Evolutionary conservation across 2,888 invertebrate species (phyloP), one percentile per base, ranked within the genome.

Genomic region (Chrysolina haemoptera): DNA sequence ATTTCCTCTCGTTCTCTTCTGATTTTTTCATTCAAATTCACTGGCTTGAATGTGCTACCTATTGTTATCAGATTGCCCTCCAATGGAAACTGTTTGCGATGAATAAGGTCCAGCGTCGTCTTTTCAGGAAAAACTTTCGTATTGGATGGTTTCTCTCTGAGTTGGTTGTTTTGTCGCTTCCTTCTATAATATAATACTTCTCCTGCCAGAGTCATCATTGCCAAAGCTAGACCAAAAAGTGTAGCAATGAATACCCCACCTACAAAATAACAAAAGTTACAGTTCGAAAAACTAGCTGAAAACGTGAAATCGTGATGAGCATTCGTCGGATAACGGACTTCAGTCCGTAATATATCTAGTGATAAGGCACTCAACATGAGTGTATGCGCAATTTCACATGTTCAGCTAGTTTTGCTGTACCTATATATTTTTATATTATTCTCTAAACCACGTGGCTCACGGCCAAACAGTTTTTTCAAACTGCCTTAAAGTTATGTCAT

Each of bases 161-260:
- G 59, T n/a, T 76, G 67, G 55, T 87, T 88, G 43, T 88, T 89
- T 73, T 87, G 89, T 67, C 89, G 89, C 80, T 91, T 91, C 0
- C 90, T 86, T 74, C 91, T 91, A 85, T 95, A 95, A 82, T 95
- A 96, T 73, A 95, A 89, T 0, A 97, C 94, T 87, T 97, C 97
- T 82, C 93, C 92, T 0, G 92, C 94, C 18, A 97, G 87, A 0
- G 96, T 96, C 0, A 96, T 86, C 94, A 97, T 95, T 0, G 97
- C 96, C 68, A 97, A 84, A 0, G 94, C 93, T 3, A 97, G 87
- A 0, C 97, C 97, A 84, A 95, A 94, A 0, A 96, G 88, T 0
- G 96, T 96, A 0, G 96, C 96, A 78, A 97, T 96, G 84, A 97
- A 97, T 0, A 97, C 96, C 0, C 97, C 97, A 66, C 95, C 95